These are phyloP conservation scores for Drosophila quadrilineata DNA, from an alignment of 1,140 invertebrate species.

Conservation along the genomic window DNA sequence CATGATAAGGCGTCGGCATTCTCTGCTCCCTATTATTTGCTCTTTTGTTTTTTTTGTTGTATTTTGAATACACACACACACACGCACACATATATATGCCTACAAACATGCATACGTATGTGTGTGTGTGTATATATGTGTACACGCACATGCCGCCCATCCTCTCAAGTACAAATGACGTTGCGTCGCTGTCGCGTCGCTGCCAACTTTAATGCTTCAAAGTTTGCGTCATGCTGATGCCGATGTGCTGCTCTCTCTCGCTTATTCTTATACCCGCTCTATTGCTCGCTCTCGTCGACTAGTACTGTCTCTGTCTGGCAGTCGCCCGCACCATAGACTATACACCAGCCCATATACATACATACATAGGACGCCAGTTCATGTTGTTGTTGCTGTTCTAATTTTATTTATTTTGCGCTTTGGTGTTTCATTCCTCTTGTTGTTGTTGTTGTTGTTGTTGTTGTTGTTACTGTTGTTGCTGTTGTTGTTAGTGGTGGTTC, in stretches of 20 bases:
- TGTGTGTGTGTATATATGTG: not conserved
- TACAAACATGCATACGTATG: not conserved
- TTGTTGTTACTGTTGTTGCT: too few species aligned
- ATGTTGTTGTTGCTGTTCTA: conserved; percentile 37
- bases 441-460: too few species aligned
- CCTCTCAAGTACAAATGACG: conserved; percentile 8
- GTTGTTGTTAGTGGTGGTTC: too few species aligned
- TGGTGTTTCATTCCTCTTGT: too few species aligned
- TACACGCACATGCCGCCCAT: conserved; percentile 9
- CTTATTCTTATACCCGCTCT: too few species aligned
- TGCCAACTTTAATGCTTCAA: conserved; percentile 21
- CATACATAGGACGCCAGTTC: conserved; percentile 14
- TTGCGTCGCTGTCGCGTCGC: conserved; percentile 24
- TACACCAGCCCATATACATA: not conserved
- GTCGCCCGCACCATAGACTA: too few species aligned
- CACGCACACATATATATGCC: not conserved
- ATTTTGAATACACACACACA: not conserved
- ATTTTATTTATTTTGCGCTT: conserved; percentile 26
- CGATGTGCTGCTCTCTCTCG: too few species aligned
- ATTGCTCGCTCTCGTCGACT: too few species aligned
- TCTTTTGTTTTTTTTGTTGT: conserved; percentile 4
- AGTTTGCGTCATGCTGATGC: conserved; percentile 56
- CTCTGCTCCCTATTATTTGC: conserved; percentile 17
- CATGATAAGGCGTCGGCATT: conserved; percentile 30
- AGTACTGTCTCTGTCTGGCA: too few species aligned